Base-by-base conservation (phyloP, 2,113 vertebrate species). In the Mystacornis crossleyi region DNA sequence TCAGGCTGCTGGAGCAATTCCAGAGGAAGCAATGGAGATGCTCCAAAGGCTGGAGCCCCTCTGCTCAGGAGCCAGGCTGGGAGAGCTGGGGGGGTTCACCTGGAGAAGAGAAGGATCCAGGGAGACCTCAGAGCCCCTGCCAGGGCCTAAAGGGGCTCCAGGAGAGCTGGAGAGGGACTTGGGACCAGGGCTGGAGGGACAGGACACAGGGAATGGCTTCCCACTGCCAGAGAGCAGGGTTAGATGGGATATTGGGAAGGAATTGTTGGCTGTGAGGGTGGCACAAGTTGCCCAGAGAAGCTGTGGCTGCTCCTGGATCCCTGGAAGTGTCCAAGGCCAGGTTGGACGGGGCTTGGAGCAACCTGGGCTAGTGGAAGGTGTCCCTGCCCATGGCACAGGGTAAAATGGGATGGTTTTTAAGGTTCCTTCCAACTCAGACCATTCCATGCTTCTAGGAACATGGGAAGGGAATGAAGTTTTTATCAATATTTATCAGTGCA, bases 191-290 rank as follows among this genome's bases (percentile, higher is more conserved):
- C 10, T 73, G 51, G 33, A 58, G 43, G 26, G 60, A 58, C 51
- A 58, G 51, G 28, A 53, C 53, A 45, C 18, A n/a, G 33, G 53
- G 77, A 81, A 66, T 81, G 69, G 60, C 53, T 89, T 18, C 60
- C 9, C 23, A 73, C 0, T 66, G 28, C 18, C 45, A 29, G 15
- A 81, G 60, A 18, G 12, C 36, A 66, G 36, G 51, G 51, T 0
- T 2, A 0, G 69, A 7, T 66, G 43, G 12, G 18, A 58, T 16
- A 8, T 13, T 38, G 33, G 60, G 67, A 16, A 73, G 67, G 26
- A 45, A 73, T 51, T 43, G 0, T 0, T 80, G 0, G 0, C 42
- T 64, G 11, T 0, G 31, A 50, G 9, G 17, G 20, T 34, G 14
- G 40, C 5, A n/a, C 1, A 25, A 55, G 13, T 0, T 54, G 0